These are phyloP conservation scores for Halcyon chelicuti DNA, from an alignment of 2,797 vertebrate species.

Conservation along the genomic window DNA sequence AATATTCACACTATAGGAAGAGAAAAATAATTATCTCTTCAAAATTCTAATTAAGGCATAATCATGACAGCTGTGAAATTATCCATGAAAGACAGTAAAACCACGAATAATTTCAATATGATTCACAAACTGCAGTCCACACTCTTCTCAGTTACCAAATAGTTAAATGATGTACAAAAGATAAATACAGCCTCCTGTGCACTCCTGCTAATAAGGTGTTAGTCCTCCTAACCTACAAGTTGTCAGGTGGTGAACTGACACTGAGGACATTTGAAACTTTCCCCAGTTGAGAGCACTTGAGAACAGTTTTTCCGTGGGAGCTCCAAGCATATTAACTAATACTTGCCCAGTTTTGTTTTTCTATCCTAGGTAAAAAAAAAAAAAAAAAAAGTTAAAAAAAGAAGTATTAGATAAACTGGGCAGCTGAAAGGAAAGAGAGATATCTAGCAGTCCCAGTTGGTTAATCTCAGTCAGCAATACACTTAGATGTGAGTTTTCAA, in stretches of 20 bases:
- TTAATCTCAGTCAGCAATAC: background rate
- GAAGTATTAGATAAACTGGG: background rate
- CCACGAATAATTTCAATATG: background rate
- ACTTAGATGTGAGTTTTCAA: background rate
- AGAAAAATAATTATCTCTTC: background rate
- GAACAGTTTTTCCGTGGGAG: background rate
- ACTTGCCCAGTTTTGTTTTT: background rate
- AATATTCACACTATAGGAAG: background rate
- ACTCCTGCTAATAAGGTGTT: background rate
- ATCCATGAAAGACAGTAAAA: background rate
- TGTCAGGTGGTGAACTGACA: background rate
- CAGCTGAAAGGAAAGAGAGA: background rate
- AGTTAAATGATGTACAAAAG: background rate
- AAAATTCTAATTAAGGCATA: background rate
- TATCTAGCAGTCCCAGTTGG: background rate
- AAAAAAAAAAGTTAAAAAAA: accelerated
- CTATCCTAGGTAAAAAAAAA: background rate
- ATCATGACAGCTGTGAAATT: background rate
- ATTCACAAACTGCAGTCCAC: background rate
- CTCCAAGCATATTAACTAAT: background rate
- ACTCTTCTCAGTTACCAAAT: background rate
- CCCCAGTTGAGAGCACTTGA: background rate
- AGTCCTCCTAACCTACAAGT: background rate
- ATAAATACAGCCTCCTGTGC: background rate
- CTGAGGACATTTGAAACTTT: background rate